phyloP scores from a whole-genome alignment of 1,140 invertebrate genomes.

The Aphis gossypii region DNA sequence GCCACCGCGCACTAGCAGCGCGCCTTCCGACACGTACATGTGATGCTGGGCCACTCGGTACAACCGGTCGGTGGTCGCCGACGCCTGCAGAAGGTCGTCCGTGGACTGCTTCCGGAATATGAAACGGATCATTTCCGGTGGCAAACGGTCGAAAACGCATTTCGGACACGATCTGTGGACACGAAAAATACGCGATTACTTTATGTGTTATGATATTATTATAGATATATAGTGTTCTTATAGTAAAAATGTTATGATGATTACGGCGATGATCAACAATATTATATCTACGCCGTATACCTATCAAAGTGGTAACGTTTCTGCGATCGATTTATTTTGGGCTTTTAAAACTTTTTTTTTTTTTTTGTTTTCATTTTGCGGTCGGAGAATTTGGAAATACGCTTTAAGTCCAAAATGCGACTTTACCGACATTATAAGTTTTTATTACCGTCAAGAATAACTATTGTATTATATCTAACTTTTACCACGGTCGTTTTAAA shows the following conservation, averaged over 20 bases:
- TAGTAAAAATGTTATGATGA: not conserved
- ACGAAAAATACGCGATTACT: not conserved
- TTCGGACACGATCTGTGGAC: constrained; percentile 36
- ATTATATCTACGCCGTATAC: no score
- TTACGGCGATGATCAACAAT: no score
- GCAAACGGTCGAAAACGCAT: constrained; percentile 46
- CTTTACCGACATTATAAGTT: not conserved
- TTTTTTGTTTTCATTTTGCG: not conserved
- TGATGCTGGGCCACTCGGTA: constrained; percentile 58
- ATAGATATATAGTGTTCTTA: no score
- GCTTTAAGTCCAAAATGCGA: not conserved
- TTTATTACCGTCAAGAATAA: not conserved
- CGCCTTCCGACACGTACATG: constrained; percentile 32
- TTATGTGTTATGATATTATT: not conserved
- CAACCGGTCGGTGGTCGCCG: constrained; percentile 44
- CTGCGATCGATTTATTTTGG: not conserved
- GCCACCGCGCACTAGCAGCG: constrained; percentile 34
- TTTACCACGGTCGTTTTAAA: no score
- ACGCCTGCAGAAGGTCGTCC: constrained; percentile 53
- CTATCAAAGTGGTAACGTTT: no score
- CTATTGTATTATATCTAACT: not conserved
- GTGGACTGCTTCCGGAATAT: constrained; percentile 46
- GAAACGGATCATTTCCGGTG: constrained; percentile 43
- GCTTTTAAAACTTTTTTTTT: no score
- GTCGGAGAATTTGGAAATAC: not conserved